Base-by-base conservation (phyloP, 2,888 invertebrate species). In the Cybosia mesomella region DNA sequence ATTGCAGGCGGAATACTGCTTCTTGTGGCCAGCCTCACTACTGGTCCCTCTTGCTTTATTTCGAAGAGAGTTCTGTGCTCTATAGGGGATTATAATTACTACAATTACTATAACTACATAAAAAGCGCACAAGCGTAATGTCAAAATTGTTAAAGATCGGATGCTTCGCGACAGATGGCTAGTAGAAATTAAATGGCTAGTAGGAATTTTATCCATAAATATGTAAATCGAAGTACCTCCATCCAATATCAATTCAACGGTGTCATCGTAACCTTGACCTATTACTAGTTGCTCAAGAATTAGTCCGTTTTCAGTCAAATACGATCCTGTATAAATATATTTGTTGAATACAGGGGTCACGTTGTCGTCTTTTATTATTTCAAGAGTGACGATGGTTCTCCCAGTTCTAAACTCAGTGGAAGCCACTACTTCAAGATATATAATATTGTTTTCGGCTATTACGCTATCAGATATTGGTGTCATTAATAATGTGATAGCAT, bases 351-450 rank as follows among this genome's bases (percentile, higher is more conserved):
- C 80, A 0, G 92, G 93, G 0, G 92, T 91, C 1, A 83, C 69
- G 24, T 76, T 82, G 66, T 93, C 93, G 22, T 92, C 86, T 70
- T 91, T 91, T 64, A 92, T 80, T 62, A 93, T 88, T 58, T 90
- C 88, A 34, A 93, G 79, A n/a, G 84, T 85, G 28, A 91, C 86
- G 64, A 90, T 75, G 39, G 89, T 75, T 2, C 78, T 81, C 10
- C 89, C 82, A 3, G 77, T 70, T 72, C 85, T 89, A 57, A 73
- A 74, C 13, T 73, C 81, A 53, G 82, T 86, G n/a, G 81, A 80
- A 15, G 89, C 92, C 0, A 80, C 71, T 3, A 93, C 76, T 83
- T 87, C 82, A 28, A 92, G 73, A 57, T 80, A 82, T 54, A 93
- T 82, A 53, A 88, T 83, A 59, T 72, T 89, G 69, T 92, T 92